Evolutionary conservation across 2,797 vertebrate species (phyloP).

Genomic region (Eulemur albifrons): DNA sequence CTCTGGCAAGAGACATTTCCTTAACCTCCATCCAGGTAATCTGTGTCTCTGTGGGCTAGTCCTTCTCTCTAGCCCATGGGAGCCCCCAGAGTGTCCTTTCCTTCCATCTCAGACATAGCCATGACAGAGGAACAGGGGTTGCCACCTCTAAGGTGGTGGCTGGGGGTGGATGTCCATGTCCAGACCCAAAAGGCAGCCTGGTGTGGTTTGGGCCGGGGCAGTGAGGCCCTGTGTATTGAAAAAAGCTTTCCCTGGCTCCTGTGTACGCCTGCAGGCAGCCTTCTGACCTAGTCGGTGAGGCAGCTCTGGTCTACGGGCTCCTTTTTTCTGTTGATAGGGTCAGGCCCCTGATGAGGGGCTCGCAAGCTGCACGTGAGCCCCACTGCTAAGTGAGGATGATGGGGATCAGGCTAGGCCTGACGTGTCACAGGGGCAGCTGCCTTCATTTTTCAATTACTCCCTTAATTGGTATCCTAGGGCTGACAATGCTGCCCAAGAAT

Average conservation of each 20-base stretch:
- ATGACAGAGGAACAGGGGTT: not conserved
- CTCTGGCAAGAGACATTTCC: not conserved
- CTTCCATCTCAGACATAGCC: not conserved
- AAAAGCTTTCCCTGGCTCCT: not conserved
- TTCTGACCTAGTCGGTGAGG: not conserved
- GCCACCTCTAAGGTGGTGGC: not conserved
- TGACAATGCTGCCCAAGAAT: not conserved
- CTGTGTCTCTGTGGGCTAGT: not conserved
- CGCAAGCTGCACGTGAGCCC: not conserved
- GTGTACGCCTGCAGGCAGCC: not conserved
- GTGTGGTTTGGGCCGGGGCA: not conserved
- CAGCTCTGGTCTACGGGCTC: not conserved
- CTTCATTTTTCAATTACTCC: conserved; percentile 24
- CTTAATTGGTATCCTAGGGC: conserved; percentile 9
- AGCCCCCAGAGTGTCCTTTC: not conserved
- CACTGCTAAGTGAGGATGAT: not conserved
- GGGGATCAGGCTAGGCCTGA: not conserved
- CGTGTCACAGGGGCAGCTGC: not conserved
- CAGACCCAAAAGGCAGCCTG: not conserved
- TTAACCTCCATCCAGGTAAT: not conserved
- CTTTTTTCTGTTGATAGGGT: not conserved
- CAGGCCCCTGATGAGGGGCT: not conserved
- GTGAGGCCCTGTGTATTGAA: not conserved
- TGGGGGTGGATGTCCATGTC: not conserved
- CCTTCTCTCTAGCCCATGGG: not conserved